Conservation (phyloP, 2,113 vertebrate species). For the Sialia sialis region DNA sequence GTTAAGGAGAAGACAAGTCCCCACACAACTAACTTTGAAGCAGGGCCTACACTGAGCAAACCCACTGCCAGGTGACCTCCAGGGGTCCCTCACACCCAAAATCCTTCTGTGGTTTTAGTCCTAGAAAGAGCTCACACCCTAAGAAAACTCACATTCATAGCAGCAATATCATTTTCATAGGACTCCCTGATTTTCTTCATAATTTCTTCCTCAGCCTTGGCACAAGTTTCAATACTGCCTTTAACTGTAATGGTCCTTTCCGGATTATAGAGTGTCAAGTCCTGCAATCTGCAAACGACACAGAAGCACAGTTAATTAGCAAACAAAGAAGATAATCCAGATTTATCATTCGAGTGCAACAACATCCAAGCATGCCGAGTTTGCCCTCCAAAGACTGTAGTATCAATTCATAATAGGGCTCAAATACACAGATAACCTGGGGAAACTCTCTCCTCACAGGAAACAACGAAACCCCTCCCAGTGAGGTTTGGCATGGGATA, state of each 20-base stretch:
- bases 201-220: slow-evolving; percentile 91
- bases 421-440: neutral
- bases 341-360: neutral
- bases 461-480: neutral
- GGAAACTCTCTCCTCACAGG: neutral
- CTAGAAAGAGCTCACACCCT: neutral
- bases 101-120: neutral
- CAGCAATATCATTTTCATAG: slow-evolving; percentile 95
- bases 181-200: slow-evolving; percentile 98
- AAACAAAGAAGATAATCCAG: neutral
- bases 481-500: fast-evolving
- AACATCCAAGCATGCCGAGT: fast-evolving
- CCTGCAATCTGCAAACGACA: slow-evolving; percentile 83
- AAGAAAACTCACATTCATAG: slow-evolving; percentile 92
- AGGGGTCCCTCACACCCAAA: neutral
- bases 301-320: neutral
- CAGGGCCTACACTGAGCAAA: fast-evolving
- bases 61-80: neutral
- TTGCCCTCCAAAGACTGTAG: neutral
- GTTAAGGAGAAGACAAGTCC: neutral
- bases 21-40: neutral
- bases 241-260: slow-evolving; percentile 96
- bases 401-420: neutral
- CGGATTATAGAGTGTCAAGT: slow-evolving; percentile 94
- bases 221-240: slow-evolving; percentile 87